Conservation (phyloP, 2,797 vertebrate species). For the Serranus cabrilla region DNA sequence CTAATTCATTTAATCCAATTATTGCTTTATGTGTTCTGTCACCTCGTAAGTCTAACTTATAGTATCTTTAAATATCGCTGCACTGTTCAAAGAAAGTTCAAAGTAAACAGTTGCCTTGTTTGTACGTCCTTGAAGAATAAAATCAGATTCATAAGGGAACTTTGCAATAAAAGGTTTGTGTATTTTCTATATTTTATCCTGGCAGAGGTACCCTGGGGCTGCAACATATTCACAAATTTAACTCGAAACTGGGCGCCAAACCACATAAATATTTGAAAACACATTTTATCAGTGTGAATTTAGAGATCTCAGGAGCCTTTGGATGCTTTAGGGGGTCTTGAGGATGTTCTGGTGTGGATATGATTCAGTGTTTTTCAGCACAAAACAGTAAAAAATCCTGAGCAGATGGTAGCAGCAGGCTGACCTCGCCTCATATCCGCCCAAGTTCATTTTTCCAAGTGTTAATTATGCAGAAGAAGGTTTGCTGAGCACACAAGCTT, state of each 20-base stretch:
- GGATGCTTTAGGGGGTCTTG: conserved; percentile 37
- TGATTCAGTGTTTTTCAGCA: conserved; percentile 6
- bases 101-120: conserved; percentile 12
- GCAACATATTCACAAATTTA: conserved; percentile 48
- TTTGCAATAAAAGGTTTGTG: conserved; percentile 36
- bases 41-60: too few relatives aligned
- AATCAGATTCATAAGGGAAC: conserved; percentile 30
- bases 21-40: too few relatives aligned
- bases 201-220: conserved; percentile 36
- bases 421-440: conserved; percentile 46
- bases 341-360: conserved; percentile 13
- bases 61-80: too few relatives aligned
- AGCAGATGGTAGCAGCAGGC: conserved; percentile 58
- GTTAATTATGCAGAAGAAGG: conserved; percentile 63
- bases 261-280: conserved; percentile 60
- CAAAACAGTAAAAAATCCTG: conserved; percentile 8
- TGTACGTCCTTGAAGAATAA: conserved; percentile 13
- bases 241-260: conserved; percentile 11
- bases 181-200: conserved; percentile 48
- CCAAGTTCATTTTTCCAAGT: conserved; percentile 50
- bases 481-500: conserved; percentile 62
- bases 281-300: conserved; percentile 44
- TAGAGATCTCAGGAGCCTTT: conserved; percentile 32
- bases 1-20: too few relatives aligned
- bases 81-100: background rate